These are phyloP conservation scores for Varanus komodoensis DNA, from an alignment of 2,113 vertebrate genomes.

Conservation along the genomic window DNA sequence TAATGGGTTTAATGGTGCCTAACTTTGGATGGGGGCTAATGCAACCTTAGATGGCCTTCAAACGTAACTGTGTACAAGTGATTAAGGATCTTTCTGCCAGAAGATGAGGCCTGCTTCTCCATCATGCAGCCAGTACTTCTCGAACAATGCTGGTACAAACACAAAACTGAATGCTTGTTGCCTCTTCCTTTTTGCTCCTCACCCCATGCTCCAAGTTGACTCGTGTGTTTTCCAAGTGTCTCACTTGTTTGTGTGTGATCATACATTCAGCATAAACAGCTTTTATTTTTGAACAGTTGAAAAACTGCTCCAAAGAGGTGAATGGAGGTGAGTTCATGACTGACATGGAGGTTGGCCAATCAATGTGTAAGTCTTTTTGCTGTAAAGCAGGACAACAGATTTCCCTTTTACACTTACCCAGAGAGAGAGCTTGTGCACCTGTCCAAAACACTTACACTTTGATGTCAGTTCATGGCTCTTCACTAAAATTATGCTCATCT, in stretches of 20 bases:
- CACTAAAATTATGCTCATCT: background rate
- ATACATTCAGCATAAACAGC: no score
- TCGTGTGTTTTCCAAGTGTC: no score
- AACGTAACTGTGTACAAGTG: background rate
- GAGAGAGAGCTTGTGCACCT: background rate
- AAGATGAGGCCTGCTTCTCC: background rate
- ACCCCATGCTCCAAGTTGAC: no score
- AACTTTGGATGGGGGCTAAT: background rate
- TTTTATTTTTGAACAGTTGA: no score
- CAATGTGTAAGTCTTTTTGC: background rate
- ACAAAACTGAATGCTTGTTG: no score
- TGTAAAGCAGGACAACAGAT: background rate
- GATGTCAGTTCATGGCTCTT: background rate
- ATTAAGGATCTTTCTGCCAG: background rate
- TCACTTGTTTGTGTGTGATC: no score
- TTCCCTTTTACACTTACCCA: background rate
- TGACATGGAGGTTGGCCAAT: background rate
- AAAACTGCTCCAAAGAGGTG: no score
- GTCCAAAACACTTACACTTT: background rate
- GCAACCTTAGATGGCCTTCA: background rate
- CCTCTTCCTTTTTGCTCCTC: no score
- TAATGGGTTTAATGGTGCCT: background rate
- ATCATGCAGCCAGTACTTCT: no score
- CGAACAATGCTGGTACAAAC: no score
- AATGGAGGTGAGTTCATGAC: background rate